Evolutionary conservation across 2,888 invertebrate species (phyloP), one percentile per base, ranked within the genome.

Genomic region (Amblyteles armatorius): DNA sequence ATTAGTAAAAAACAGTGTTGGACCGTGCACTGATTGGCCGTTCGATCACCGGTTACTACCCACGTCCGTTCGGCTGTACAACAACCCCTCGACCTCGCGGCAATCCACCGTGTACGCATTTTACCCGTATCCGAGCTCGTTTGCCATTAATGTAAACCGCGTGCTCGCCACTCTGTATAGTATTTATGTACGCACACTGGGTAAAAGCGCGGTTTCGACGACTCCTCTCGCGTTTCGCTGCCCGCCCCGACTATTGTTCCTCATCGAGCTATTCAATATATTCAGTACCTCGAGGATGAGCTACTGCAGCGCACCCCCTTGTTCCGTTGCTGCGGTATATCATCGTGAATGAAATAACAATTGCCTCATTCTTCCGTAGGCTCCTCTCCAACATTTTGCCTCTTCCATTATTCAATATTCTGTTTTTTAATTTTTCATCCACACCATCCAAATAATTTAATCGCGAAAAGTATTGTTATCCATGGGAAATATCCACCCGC

Each of bases 191-290:
- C 19, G 48, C 40, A 57, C 67, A 65, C 55, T 16, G 26, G 69
- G 29, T 44, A 22, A 26, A 55, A 19, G 40, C 29, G 76, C 33
- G 82, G 72, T 85, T 82, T 82, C 72, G 85, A 57, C 72, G 82
- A 57, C 55, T 85, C 79, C 79, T 79, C 82, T 74, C 85, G 79
- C 85, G 81, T 76, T 79, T 82, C 85, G 44, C 85, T 60, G 29
- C 52, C 78, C 82, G 22, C 82, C 68, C 29, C 52, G 79, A 77
- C 82, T 72, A 83, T 85, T 85, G 85, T 85, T 82, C 85, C 76
- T 82, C 82, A 85, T 85, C 85, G 63, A 69, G 77, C 82, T 85
- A 79, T 85, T 85, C 79, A 82, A 85, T 85, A 85, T 80, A 85
- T 85, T 85, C 82, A 85, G 52, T 29, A 82, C 77, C 71, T 68